Conservation (phyloP, 2,797 vertebrate species). For the Triplophysa yarkandensis region DNA sequence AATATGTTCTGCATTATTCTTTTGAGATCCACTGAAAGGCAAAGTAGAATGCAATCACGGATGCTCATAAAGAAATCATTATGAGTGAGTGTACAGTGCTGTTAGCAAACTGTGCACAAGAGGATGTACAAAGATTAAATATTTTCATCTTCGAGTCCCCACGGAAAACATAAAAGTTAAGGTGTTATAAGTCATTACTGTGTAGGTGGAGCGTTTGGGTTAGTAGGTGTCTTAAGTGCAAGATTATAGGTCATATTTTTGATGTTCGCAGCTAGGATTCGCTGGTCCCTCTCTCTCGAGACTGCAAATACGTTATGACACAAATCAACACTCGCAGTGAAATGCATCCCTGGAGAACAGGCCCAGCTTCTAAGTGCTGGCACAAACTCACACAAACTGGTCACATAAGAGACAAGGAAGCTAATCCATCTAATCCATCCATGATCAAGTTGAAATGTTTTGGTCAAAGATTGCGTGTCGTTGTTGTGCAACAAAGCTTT, state of each 20-base stretch:
- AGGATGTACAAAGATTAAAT: constrained; percentile 31
- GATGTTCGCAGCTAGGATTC: constrained; percentile 52
- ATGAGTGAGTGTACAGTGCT: background rate
- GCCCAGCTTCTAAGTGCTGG: constrained; percentile 6
- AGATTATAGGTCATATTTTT: constrained; percentile 45
- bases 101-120: constrained; percentile 14
- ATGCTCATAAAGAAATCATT: constrained; percentile 36
- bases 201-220: constrained; percentile 34
- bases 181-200: constrained; percentile 37
- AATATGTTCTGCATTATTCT: constrained; percentile 40
- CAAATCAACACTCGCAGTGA: constrained; percentile 47
- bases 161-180: constrained; percentile 13
- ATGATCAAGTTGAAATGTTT: background rate
- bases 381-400: background rate
- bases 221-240: constrained; percentile 54
- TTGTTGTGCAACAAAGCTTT: constrained; percentile 22
- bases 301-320: constrained; percentile 35
- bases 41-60: constrained; percentile 16
- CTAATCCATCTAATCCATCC: constrained; percentile 13
- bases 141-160: constrained; percentile 13
- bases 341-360: constrained; percentile 33
- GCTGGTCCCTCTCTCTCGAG: constrained; percentile 37
- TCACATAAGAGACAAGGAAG: constrained; percentile 18
- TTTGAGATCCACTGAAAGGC: constrained; percentile 34
- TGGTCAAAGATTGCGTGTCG: background rate